Evolutionary conservation across 2,888 invertebrate species (phyloP).

Genomic region (Pristionchus fissidentatus): DNA sequence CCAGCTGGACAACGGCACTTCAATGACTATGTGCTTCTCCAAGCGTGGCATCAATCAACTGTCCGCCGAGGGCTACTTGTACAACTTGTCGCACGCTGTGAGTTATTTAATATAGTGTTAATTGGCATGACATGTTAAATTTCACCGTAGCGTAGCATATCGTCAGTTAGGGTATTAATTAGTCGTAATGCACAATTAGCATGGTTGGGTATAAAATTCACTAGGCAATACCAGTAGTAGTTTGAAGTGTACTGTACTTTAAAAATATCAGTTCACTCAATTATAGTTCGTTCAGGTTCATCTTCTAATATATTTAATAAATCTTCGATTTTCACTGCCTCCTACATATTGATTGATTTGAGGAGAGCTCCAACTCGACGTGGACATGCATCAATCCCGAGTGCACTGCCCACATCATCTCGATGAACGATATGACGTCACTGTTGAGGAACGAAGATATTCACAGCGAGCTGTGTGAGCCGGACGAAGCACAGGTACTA

Average conservation of each 20-base stretch:
- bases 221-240: too few relatives aligned
- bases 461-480: background rate
- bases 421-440: background rate
- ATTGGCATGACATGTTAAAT: too few relatives aligned
- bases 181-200: too few relatives aligned
- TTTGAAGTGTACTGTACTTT: too few relatives aligned
- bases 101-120: background rate
- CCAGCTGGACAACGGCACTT: background rate
- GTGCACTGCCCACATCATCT: background rate
- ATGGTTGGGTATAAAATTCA: too few relatives aligned
- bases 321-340: background rate
- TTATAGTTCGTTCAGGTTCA: too few relatives aligned
- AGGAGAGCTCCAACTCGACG: background rate
- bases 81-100: constrained; percentile 51
- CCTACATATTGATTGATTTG: background rate
- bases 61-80: constrained; percentile 55
- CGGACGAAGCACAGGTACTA: background rate
- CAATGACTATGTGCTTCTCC: constrained; percentile 57
- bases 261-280: too few relatives aligned
- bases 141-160: too few relatives aligned
- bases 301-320: background rate
- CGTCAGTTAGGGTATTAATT: too few relatives aligned
- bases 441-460: background rate
- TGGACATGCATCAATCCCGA: constrained; percentile 26
- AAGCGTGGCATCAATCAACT: constrained; percentile 59